Percentiles rank a stretch among this genome's conserved stretches.
These are phyloP conservation scores for Petrocephalus sullivani DNA, from an alignment of 2,797 vertebrate genomes.

Conservation along the genomic window DNA sequence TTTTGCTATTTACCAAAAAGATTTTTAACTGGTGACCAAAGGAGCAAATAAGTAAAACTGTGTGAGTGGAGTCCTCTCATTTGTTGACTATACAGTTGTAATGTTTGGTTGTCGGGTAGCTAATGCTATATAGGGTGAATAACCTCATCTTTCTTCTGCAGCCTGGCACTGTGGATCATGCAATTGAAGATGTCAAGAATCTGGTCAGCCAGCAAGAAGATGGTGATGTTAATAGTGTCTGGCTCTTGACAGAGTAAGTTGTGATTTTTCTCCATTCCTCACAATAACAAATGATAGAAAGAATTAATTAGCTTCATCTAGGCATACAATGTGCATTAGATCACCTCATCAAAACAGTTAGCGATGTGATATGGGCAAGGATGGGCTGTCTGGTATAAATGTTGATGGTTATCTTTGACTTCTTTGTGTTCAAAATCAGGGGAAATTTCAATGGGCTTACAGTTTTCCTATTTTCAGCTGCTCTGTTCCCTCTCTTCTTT, in stretches of 20 bases:
- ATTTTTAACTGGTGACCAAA: neutral
- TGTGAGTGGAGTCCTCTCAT: neutral
- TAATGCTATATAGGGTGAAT: neutral
- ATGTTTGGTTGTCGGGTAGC: neutral
- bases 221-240: slow-evolving; percentile 60
- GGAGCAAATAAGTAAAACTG: neutral
- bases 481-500: neutral
- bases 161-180: slow-evolving; percentile 71
- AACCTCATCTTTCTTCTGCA: slow-evolving; percentile 35
- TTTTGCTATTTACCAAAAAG: neutral
- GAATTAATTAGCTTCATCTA: neutral
- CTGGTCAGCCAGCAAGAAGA: slow-evolving; percentile 53
- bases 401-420: neutral
- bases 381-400: neutral
- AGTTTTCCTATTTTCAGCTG: neutral
- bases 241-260: slow-evolving; percentile 74
- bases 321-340: neutral
- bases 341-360: neutral
- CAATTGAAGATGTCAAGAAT: slow-evolving; percentile 62
- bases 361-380: neutral
- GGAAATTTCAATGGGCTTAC: neutral
- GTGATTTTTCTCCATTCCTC: neutral
- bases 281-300: neutral
- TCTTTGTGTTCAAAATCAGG: neutral
- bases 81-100: neutral